Base-by-base conservation (phyloP, 1,140 invertebrate species). In the Hormaphis cornu region DNA sequence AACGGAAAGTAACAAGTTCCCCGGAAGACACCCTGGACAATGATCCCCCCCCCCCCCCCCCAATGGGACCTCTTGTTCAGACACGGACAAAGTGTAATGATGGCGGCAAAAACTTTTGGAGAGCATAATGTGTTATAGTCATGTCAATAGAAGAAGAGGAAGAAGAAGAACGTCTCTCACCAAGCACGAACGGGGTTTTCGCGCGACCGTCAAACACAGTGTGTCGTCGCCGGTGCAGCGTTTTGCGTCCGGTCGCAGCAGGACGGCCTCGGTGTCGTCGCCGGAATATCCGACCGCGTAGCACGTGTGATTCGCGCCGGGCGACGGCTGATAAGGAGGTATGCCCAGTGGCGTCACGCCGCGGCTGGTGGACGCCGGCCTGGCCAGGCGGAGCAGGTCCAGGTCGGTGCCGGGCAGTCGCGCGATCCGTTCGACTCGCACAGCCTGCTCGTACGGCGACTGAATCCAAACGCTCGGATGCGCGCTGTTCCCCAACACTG, bases 391-490 rank as follows among this genome's bases (percentile, higher is more conserved):
- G 5, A 80, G 66, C 8, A 80, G 71, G 4, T 74, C 73, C 8
- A 77, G 74, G 50, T 78, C 76, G 42, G 76, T 75, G 5, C 26
- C 18, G 73, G 71, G 59, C 74, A 77, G 10, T 74, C 73, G 35
- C 63, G 66, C 37, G 74, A 75, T 5, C 71, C 72, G 56, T 9
- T 78, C 74, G 14, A 73, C 24, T 20, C 37, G 22, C 0, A 54
- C 78, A 1, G 83, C 79, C 79, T 89, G 85, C 76, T 91, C 88
- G 75, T 87, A 82, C 5, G 85, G 84, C 37, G 87, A 83, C 42
- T 81, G 78, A 9, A 83, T 79, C 61, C 5, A 18, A n/a, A 18
- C 14, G 28, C 20, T 18, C 7, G 42, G 22, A 5, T 46, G 14
- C 37, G 22, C 22, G 30, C 54, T 33, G 14, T 24, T 14, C 0